These are phyloP conservation scores for Drosophila prolongata DNA, from an alignment of 2,888 invertebrate species.

Conservation along the genomic window DNA sequence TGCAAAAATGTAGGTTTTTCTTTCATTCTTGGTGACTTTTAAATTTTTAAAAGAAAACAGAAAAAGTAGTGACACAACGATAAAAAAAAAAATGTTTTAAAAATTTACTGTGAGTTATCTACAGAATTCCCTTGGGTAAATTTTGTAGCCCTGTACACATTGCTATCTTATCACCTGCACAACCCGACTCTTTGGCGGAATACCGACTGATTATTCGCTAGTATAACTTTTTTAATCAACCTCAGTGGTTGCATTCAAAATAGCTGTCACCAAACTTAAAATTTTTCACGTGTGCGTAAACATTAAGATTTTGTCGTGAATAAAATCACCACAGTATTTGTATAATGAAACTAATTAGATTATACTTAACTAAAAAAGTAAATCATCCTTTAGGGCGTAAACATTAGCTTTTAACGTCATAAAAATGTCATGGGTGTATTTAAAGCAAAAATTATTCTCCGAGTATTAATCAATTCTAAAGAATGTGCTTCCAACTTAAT, in stretches of 20 bases:
- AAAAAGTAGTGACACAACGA: no score
- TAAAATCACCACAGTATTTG: neutral
- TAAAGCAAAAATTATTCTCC: neutral
- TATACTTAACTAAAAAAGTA: neutral
- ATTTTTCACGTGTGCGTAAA: conserved; percentile 13
- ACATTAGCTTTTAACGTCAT: neutral
- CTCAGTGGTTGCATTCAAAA: conserved; percentile 37
- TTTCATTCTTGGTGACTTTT: no score
- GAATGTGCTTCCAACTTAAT: conserved; percentile 20
- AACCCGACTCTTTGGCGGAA: conserved; percentile 10
- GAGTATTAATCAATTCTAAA: conserved; percentile 8
- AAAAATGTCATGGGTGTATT: neutral
- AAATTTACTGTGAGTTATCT: neutral
- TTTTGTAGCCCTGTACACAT: conserved; percentile 52
- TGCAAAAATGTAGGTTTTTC: no score
- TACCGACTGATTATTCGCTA: conserved; percentile 44
- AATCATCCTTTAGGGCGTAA: neutral
- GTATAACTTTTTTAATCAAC: conserved; percentile 61
- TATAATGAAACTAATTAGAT: neutral
- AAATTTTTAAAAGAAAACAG: no score
- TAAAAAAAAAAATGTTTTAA: neutral
- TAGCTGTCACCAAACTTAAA: conserved; percentile 4
- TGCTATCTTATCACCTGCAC: conserved; percentile 63
- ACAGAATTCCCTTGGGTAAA: neutral
- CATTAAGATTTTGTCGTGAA: neutral